Conservation (phyloP, 2,888 invertebrate genomes). For the Drosophila demipolita region DNA sequence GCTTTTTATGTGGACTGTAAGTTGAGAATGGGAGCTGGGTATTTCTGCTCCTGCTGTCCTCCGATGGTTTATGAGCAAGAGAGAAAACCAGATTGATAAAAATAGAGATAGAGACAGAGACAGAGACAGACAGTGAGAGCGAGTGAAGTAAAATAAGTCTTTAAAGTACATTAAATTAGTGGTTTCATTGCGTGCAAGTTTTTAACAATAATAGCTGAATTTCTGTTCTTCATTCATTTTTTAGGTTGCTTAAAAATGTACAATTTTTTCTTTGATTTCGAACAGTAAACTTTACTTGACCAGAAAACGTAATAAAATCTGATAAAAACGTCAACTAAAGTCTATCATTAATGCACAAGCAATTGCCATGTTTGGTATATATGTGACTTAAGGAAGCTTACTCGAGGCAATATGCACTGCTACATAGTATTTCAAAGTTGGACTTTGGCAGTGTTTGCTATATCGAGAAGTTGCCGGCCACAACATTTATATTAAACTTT, state of each 20-base stretch:
- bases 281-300: not conserved
- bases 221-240: conserved; percentile 12
- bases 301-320: not conserved
- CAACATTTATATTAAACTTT: conserved; percentile 80
- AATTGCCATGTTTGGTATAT: not conserved
- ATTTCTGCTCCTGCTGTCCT: conserved; percentile 8
- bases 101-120: not conserved
- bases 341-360: conserved; percentile 13
- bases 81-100: not conserved
- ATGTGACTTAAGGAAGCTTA: not conserved
- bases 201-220: conserved; percentile 24
- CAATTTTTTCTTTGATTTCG: conserved; percentile 19
- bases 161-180: conserved; percentile 59
- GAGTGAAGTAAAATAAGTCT: conserved; percentile 39
- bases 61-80: conserved; percentile 3
- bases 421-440: conserved; percentile 35
- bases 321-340: not conserved
- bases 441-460: conserved; percentile 57
- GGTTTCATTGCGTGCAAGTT: conserved; percentile 39
- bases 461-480: conserved; percentile 65
- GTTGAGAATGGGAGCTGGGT: conserved; percentile 28
- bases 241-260: conserved; percentile 5
- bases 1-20: conserved; percentile 53
- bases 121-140: not conserved
- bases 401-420: not conserved